A percentile compares a stretch with the other conserved stretches of the same genome.
phyloP scores from a whole-genome alignment of 2,113 vertebrate genomes.

The Mobula hypostoma region DNA sequence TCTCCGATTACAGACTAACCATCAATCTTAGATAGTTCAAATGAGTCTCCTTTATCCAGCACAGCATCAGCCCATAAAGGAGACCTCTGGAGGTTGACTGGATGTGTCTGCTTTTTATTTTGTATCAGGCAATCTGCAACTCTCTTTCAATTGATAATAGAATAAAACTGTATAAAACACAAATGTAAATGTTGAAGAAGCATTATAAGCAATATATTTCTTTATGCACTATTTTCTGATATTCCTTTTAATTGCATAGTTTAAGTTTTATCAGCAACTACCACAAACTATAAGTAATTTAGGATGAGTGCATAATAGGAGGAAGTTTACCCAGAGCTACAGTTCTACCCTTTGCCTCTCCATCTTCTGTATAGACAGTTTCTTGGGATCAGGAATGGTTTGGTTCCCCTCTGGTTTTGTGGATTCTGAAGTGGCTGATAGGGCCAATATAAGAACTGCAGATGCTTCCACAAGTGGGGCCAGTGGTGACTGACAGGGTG shows the following conservation, averaged over 20 bases:
- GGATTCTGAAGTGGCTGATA: no score
- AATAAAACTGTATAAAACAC: neutral
- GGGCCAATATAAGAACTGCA: no score
- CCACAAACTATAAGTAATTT: neutral
- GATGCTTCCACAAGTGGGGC: no score
- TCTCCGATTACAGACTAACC: constrained; percentile 7
- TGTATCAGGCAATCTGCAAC: constrained; percentile 4
- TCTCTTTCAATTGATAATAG: neutral
- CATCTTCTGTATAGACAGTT: no score
- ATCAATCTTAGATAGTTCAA: constrained; percentile 31
- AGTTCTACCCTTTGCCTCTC: no score
- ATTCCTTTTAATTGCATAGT: neutral
- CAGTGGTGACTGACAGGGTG: no score
- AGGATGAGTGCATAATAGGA: neutral
- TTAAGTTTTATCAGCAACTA: neutral
- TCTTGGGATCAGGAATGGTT: no score
- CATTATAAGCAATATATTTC: neutral
- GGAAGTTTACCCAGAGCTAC: neutral
- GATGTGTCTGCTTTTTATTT: constrained; percentile 13
- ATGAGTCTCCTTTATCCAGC: constrained; percentile 3
- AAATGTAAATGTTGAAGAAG: neutral
- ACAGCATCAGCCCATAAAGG: constrained; percentile 21
- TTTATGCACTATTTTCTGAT: neutral
- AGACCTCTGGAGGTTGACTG: constrained; percentile 3
- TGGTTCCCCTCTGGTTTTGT: no score